These are phyloP conservation scores for Psittacula cyanocephala DNA, from an alignment of 2,113 vertebrate genomes.

Conservation along the genomic window DNA sequence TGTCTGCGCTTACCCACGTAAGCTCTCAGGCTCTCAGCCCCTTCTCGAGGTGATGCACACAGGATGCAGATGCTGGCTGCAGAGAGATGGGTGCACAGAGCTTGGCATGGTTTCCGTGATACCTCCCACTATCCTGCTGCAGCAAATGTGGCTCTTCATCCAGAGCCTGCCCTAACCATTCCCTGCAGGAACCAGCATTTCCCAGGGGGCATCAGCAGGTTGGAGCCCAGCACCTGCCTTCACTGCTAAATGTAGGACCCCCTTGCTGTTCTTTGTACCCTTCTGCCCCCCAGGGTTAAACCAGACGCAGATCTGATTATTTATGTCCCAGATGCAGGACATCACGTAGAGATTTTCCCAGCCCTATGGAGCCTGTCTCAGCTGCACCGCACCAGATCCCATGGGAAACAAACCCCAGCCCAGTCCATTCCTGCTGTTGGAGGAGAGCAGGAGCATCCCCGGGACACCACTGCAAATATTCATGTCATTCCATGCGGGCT, in stretches of 20 bases:
- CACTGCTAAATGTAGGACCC: not conserved
- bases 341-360: not conserved
- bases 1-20: fast-evolving
- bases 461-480: not conserved
- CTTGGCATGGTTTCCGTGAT: fast-evolving
- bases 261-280: fast-evolving
- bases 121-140: not conserved
- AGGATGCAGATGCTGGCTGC: not conserved
- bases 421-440: not conserved
- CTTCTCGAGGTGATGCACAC: fast-evolving
- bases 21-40: not conserved
- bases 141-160: not conserved
- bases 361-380: not conserved
- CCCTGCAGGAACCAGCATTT: fast-evolving
- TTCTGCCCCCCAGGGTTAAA: not conserved
- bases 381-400: not conserved
- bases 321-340: not conserved
- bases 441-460: not conserved
- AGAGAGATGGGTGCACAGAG: not conserved
- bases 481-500: not conserved
- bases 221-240: not conserved
- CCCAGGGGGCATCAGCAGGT: fast-evolving
- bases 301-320: not conserved
- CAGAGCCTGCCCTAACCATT: not conserved
- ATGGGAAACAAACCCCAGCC: conserved; percentile 18